Base-by-base conservation (phyloP, 2,888 invertebrate genomes). In the Pasiphila rectangulata region DNA sequence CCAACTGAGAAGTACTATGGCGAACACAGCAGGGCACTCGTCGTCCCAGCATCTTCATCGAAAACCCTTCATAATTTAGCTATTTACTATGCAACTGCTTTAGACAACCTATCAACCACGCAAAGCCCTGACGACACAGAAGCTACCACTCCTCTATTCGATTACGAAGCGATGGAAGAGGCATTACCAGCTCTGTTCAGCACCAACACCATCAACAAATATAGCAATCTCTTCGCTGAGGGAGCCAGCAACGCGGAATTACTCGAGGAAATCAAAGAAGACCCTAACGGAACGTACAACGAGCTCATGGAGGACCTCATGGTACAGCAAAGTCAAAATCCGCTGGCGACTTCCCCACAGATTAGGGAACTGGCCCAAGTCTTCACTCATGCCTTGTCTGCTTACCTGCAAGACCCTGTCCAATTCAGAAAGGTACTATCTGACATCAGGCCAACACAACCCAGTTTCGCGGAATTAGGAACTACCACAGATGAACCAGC, bases 321-420 rank as follows among this genome's bases (percentile, higher is more conserved):
- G 30, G 79, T 91, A 42, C 90, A 92, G 64, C 91, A 94, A 75
- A 89, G 93, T 62, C 90, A 92, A 64, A 91, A 91, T 13, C 91
- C 93, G 0, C 73, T 93, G 3, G 90, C 91, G 6, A 87, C 76
- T 20, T 90, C 79, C 53, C 90, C 94, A n/a, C 90, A 93, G 75
- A 91, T 95, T 0, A 90, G 95, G 39, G 94, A 95, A 75, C 76
- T 96, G 2, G 96, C 96, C 0, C 94, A 94, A 77, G 94, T 96
- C 2, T 96, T 96, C 63, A 95, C 95, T 0, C 93, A 95, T 65
- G 96, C 95, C 0, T 77, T 96, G 9, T 94, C 94, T 1, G 94
- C 94, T 0, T 96, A 96, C 60, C 83, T 96, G 2, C 93, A 95
- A 75, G 94, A 96, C 74, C 96, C 96, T 0, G 92, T 93, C n/a